A percentile compares a stretch with the other conserved stretches of the same genome.
phyloP scores from a whole-genome alignment of 2,888 invertebrate genomes.

The Clostera curtula region DNA sequence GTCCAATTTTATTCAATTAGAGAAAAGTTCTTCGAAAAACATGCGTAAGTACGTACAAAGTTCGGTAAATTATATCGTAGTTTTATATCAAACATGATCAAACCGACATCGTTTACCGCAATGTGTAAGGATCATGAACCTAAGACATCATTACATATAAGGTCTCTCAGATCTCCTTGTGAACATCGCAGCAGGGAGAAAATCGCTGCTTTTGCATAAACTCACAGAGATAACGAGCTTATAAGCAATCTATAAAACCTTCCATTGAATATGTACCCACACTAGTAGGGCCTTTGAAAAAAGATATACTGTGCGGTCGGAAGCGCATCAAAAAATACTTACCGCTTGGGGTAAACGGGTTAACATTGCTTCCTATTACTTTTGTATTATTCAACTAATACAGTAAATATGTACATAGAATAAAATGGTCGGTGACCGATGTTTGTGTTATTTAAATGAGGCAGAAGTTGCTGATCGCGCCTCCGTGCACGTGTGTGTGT shows the following conservation, averaged over 20 bases:
- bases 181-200: constrained; percentile 13
- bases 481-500: no score
- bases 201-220: constrained; percentile 4
- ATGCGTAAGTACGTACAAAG: no score
- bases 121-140: no score
- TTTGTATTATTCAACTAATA: neutral
- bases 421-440: neutral
- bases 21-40: no score
- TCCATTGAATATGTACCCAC: neutral
- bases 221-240: constrained; percentile 16
- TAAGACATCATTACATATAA: no score
- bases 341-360: constrained; percentile 6
- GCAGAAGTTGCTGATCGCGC: no score
- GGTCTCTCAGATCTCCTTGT: constrained; percentile 21
- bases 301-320: constrained; percentile 17
- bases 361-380: constrained; percentile 3
- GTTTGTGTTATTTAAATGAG: no score
- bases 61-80: no score
- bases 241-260: constrained; percentile 16
- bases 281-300: neutral
- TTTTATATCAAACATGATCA: no score
- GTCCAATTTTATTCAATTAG: no score
- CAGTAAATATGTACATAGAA: neutral
- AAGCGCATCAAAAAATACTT: constrained; percentile 22
- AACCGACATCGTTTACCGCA: no score